Conservation (phyloP, 1,140 invertebrate genomes). For the Dendrolimus punctatus region DNA sequence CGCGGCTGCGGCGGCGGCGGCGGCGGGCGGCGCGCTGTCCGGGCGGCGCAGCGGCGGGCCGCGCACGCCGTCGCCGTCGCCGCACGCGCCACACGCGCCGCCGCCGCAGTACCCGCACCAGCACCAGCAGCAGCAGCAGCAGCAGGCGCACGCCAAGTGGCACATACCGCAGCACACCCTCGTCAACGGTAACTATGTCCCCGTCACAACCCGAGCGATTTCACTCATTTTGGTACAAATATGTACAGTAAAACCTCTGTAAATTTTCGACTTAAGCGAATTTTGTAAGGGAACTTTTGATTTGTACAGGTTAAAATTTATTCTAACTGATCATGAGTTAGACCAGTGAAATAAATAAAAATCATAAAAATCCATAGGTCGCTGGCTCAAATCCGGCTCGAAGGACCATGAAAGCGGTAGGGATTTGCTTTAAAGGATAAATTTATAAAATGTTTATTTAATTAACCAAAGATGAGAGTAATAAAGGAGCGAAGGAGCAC, state of each 20-base stretch:
- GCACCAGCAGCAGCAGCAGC: constrained; percentile 8
- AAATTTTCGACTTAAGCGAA: constrained; percentile 1
- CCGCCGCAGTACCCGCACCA: constrained; percentile 9
- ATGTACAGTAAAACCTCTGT: not conserved
- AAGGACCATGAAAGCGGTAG: no score
- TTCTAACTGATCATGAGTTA: no score
- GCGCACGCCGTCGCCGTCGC: constrained; percentile 29
- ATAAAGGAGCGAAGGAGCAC: no score
- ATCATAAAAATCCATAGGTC: no score
- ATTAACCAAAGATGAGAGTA: no score
- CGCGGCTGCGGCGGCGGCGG: constrained; percentile 24
- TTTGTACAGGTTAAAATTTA: no score
- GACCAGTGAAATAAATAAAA: no score
- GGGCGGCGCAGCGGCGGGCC: constrained; percentile 34
- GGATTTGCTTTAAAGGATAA: no score
- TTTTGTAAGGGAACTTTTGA: no score
- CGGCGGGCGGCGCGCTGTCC: constrained; percentile 23
- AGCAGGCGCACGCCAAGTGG: constrained; percentile 72
- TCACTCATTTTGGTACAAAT: not conserved
- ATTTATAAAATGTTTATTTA: no score
- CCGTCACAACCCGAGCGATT: not conserved
- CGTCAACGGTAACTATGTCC: constrained; percentile 38
- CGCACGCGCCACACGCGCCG: constrained; percentile 17
- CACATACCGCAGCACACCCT: constrained; percentile 77
- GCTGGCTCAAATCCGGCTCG: no score